A percentile compares a stretch with the other conserved stretches of the same genome.
Evolutionary conservation across 2,888 invertebrate genomes (phyloP).

Genomic region (Oxytorus armatus): DNA sequence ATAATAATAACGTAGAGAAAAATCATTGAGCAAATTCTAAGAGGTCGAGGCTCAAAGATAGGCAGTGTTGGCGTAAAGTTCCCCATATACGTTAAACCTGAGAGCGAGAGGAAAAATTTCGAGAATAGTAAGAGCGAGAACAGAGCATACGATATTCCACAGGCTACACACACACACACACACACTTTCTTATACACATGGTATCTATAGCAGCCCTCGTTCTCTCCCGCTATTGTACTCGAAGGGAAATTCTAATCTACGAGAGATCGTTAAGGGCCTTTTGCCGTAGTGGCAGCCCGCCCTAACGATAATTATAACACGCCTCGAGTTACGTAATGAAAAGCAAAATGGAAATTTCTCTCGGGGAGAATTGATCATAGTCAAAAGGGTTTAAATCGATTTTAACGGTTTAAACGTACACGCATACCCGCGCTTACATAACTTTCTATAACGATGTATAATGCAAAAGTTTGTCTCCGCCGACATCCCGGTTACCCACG

Average conservation of each 20-base stretch:
- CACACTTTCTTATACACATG: no score
- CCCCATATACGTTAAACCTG: background rate
- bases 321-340: constrained; percentile 41
- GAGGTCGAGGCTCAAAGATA: background rate
- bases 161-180: background rate
- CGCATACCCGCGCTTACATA: no score
- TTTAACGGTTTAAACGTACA: no score
- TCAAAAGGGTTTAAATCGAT: no score
- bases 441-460: no score
- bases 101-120: constrained; percentile 5
- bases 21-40: background rate
- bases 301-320: constrained; percentile 63
- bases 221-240: constrained; percentile 44
- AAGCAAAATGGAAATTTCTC: constrained; percentile 21
- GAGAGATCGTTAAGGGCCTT: constrained; percentile 60
- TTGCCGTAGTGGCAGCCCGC: constrained; percentile 32
- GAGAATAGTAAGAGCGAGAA: constrained; percentile 12
- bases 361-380: no score
- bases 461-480: no score
- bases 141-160: constrained; percentile 3
- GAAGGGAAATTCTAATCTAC: constrained; percentile 59
- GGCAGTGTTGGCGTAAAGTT: background rate
- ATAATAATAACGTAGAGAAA: background rate
- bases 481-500: no score
- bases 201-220: no score